Percentiles rank a stretch among this genome's conserved stretches.
Conservation (phyloP, 2,113 vertebrate genomes). For the Neotoma lepida region DNA sequence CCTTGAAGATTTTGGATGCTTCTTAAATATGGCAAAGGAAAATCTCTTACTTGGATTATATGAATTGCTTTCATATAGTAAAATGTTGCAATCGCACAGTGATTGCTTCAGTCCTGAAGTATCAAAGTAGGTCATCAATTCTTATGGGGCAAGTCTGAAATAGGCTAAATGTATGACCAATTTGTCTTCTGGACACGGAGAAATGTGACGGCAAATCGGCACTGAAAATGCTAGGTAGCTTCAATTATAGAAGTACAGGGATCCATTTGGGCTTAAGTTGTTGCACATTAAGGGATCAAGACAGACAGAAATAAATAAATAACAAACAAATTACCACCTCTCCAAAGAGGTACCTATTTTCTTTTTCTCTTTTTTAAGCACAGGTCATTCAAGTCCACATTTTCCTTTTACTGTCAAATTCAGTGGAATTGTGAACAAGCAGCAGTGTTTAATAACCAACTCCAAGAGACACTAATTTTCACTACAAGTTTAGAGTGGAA, state of each 20-base stretch:
- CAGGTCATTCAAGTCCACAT: background rate
- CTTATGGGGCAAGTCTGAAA: slow-evolving; percentile 64
- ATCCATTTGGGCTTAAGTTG: background rate
- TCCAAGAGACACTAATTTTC: slow-evolving; percentile 41
- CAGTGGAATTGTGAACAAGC: background rate
- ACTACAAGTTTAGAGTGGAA: background rate
- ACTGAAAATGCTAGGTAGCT: background rate
- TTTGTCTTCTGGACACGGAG: background rate
- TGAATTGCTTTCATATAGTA: background rate
- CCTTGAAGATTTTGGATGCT: background rate
- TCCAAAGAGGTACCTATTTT: background rate
- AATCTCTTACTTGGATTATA: slow-evolving; percentile 18
- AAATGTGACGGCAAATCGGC: background rate
- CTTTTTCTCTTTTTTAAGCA: slow-evolving; percentile 15
- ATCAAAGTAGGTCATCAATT: slow-evolving; percentile 70
- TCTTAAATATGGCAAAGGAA: slow-evolving; percentile 49
- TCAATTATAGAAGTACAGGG: background rate
- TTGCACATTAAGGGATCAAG: slow-evolving; percentile 25
- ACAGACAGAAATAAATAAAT: background rate
- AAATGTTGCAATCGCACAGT: background rate
- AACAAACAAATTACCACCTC: background rate
- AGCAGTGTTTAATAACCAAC: slow-evolving; percentile 33
- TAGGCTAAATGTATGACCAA: slow-evolving; percentile 20
- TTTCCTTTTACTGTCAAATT: background rate
- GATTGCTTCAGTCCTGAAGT: slow-evolving; percentile 45